These are phyloP conservation scores for Callipepla californica DNA, from an alignment of 2,113 vertebrate species.

Conservation along the genomic window DNA sequence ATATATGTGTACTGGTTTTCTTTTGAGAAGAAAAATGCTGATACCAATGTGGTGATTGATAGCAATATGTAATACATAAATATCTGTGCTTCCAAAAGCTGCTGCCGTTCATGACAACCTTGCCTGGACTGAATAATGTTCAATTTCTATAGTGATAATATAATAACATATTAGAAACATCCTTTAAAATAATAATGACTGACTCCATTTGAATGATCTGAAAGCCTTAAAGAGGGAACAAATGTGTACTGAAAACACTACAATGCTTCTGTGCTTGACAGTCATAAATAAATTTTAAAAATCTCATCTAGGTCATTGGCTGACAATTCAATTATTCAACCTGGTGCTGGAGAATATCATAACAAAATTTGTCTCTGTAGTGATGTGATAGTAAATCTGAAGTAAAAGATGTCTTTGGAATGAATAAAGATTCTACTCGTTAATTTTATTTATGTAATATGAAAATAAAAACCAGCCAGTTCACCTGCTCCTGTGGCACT, in stretches of 20 bases:
- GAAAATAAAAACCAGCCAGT: not conserved
- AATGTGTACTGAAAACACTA: not conserved
- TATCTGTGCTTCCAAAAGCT: conserved; percentile 28
- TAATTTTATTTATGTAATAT: conserved; percentile 40
- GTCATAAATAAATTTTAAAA: conserved; percentile 36
- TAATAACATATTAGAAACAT: conserved; percentile 39
- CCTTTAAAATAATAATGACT: conserved; percentile 51
- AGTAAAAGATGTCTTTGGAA: conserved; percentile 27
- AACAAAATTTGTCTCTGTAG: conserved; percentile 38
- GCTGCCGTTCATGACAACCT: not conserved
- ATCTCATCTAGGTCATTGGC: not conserved
- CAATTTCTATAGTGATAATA: conserved; percentile 26
- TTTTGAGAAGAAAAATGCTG: conserved; percentile 19
- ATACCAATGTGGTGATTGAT: conserved; percentile 12
- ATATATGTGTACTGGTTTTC: not conserved
- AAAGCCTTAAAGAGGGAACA: conserved; percentile 30
- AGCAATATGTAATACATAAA: not conserved
- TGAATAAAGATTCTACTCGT: not conserved
- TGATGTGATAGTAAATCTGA: conserved; percentile 33
- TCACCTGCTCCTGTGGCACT: not conserved
- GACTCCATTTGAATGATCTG: conserved; percentile 21
- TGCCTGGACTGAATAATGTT: conserved; percentile 17
- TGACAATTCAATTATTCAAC: conserved; percentile 61
- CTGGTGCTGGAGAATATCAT: conserved; percentile 19
- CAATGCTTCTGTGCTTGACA: not conserved